These are phyloP conservation scores for Macrosteles quadrilineatus DNA, from an alignment of 1,140 invertebrate genomes.

Conservation along the genomic window DNA sequence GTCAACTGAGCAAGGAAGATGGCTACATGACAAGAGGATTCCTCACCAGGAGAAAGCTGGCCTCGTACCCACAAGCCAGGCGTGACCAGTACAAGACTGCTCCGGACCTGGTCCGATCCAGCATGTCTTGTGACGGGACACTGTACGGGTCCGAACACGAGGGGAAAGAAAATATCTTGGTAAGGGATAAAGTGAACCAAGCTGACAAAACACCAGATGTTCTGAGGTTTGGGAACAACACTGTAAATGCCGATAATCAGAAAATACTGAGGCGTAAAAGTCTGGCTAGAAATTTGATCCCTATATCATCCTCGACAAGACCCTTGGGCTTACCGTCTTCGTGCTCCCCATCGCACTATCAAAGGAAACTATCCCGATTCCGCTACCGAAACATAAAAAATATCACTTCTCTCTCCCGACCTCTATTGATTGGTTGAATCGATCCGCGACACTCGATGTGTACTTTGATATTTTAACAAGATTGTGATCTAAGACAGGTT, in stretches of 20 bases:
- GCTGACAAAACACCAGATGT: background rate
- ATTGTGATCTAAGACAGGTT: slow-evolving; percentile 18
- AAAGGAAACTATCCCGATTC: slow-evolving; percentile 13
- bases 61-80: background rate
- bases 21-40: background rate
- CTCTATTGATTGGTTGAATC: slow-evolving; percentile 25
- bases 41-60: background rate
- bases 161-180: background rate
- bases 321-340: slow-evolving; percentile 22
- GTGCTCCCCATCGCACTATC: slow-evolving; percentile 15
- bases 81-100: slow-evolving; percentile 13
- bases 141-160: background rate
- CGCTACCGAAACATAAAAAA: slow-evolving; percentile 29
- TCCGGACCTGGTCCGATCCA: slow-evolving; percentile 2
- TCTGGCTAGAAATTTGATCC: slow-evolving; percentile 10
- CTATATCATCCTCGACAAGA: slow-evolving; percentile 22
- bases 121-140: background rate
- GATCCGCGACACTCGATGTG: background rate
- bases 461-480: background rate
- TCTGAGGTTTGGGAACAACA: slow-evolving; percentile 1
- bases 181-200: too few relatives aligned
- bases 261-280: background rate
- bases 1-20: background rate
- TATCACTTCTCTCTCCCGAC: slow-evolving; percentile 28
- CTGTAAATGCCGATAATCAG: slow-evolving; percentile 2